Conservation (phyloP, 2,888 invertebrate genomes). For the Ophion slaviceki region DNA sequence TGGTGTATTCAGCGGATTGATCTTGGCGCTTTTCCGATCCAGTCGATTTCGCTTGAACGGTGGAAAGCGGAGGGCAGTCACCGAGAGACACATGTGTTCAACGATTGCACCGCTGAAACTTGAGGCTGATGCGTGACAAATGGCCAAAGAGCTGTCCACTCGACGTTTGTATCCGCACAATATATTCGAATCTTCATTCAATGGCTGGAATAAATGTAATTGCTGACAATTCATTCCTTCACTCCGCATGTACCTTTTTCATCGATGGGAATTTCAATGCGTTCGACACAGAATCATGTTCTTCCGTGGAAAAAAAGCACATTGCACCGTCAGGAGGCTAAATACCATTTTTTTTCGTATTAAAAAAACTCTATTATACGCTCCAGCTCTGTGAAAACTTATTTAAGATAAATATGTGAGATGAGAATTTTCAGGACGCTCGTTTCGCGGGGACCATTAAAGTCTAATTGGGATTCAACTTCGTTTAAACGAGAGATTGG, state of each 20-base stretch:
- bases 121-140: not conserved
- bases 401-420: slow-evolving; percentile 10
- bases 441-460: slow-evolving; percentile 14
- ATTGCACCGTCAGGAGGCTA: not conserved
- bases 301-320: too few species aligned
- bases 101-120: not conserved
- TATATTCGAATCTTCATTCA: too few species aligned
- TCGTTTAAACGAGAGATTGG: slow-evolving; percentile 11
- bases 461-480: slow-evolving; percentile 23
- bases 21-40: not conserved
- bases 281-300: too few species aligned
- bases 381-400: slow-evolving; percentile 2
- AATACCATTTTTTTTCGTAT: not conserved
- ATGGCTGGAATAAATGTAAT: too few species aligned
- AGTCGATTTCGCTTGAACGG: not conserved
- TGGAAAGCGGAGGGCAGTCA: not conserved
- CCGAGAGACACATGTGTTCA: not conserved
- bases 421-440: slow-evolving; percentile 1
- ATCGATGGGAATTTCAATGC: too few species aligned
- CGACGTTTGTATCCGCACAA: not conserved
- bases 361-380: not conserved
- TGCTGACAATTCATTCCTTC: too few species aligned
- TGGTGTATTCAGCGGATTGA: not conserved
- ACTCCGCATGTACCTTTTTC: too few species aligned
- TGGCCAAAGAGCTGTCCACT: not conserved